Base-by-base conservation (phyloP, 1,140 invertebrate species). In the Drosophila lacteicornis region DNA sequence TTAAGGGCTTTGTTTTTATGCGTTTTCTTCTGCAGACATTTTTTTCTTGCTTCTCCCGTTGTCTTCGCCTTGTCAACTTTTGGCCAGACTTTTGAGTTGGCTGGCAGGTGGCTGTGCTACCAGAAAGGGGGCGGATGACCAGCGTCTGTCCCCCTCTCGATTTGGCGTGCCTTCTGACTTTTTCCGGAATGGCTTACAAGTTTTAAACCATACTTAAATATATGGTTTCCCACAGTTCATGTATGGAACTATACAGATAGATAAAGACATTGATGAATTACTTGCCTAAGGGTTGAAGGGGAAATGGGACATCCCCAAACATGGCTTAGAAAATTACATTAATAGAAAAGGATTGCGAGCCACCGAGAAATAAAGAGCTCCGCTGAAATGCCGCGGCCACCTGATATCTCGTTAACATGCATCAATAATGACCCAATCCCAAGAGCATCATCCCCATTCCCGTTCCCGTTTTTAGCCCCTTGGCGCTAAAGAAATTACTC, bases 401-500 rank as follows among this genome's bases (percentile, higher is more conserved):
- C 83, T 86, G 83, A 86, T 83, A 88, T 77, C 83, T 86, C 83
- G 80, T 88, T 86, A 86, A 70, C 84, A 83, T 88, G 84, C 83
- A 88, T 86, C 82, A 77, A 82, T 80, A 77, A 83, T 82, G 66
- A 87, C 58, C 65, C 58, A 73, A 71, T 80, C 75, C 75, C 75
- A 22, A 55, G 66, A 73, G 55, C 62, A 59, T 27, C 49, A 33
- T 27, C 45, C 11, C 2, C 17, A n/a, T 25, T 8, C 30, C 38
- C 12, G 7, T 19, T 36, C n/a, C 17, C 19, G 9, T 36, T 27
- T 13, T 42, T 30, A 25, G 13, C 27, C 59, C 62, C 45, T 46
- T 22, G 36, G 40, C 55, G 38, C 38, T 38, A 40, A 61, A 69
- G 66, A 71, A 60, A 46, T 50, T 51, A 58, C 40, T 75, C 40